Evolutionary conservation across 2,797 vertebrate species (phyloP), one percentile per base, ranked within the genome.

Genomic region (Ciconia nigra): DNA sequence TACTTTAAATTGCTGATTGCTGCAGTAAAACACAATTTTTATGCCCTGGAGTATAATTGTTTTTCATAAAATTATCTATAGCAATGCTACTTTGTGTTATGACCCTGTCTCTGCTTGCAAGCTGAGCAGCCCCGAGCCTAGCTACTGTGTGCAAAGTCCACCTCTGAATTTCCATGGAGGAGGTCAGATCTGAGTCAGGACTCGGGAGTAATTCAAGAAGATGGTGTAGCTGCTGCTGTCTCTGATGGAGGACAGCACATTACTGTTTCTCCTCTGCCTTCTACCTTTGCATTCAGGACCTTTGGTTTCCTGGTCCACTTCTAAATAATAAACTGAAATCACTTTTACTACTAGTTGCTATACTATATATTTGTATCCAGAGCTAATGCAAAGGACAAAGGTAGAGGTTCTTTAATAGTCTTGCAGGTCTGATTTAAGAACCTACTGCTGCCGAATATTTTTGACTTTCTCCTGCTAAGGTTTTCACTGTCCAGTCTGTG

Each of bases 1-100:
- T 98, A 90, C 91, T 97, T 98, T 71, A 80, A 95, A 96, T 97
- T 96, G 89, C 92, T 90, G 61, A 80, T 81, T 82, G 69, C 79
- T 73, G 67, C 88, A 87, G 37, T 57, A 72, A 83, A 91, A 72
- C 39, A 65, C 52, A 25, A 17, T 88, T 95, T 95, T 91, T 78
- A 81, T 94, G 65, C 88, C 95, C 80, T 58, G 42, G 39, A 86
- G 87, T 87, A 33, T 74, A 87, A 49, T 47, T 81, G 28, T 63
- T 87, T 97, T 94, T 51, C 83, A 62, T 85, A 84, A 82, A 81
- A 84, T 81, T 85, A 83, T 78, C 84, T 95, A 16, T 59, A 42
- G 80, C 59, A 39, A 1, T 82, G 15, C 47, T 66, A 0, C 22
- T 72, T 73, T 55, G 15, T 93, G 57, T 90, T 83, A 51, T 55